phyloP scores from a whole-genome alignment of 2,888 invertebrate genomes.

The Eutolmus rufibarbis region DNA sequence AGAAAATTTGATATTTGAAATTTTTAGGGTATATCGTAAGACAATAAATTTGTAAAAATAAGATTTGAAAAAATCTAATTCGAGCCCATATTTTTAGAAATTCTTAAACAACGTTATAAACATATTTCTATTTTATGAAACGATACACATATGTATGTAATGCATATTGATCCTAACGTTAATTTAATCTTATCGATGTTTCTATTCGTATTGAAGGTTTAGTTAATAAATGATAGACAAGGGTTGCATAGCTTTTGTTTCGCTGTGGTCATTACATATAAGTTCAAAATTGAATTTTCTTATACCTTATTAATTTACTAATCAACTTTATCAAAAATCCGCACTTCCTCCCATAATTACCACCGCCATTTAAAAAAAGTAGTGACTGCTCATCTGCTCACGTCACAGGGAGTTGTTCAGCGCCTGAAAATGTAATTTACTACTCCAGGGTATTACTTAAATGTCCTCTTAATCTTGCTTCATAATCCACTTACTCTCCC shows the following conservation, averaged over 20 bases:
- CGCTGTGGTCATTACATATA: not conserved
- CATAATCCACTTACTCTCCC: not conserved
- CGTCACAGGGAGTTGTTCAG: not conserved
- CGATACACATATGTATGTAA: too few species aligned
- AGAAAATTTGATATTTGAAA: too few species aligned
- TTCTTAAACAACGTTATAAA: too few species aligned
- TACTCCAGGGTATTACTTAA: not conserved
- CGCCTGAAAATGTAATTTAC: not conserved
- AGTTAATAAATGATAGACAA: not conserved
- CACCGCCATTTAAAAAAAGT: not conserved
- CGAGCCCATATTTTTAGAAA: too few species aligned
- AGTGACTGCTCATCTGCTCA: not conserved
- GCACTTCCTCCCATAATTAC: not conserved
- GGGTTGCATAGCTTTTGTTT: not conserved
- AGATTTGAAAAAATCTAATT: too few species aligned
- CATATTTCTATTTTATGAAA: too few species aligned
- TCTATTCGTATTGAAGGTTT: too few species aligned
- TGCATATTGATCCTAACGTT: too few species aligned
- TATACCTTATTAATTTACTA: not conserved
- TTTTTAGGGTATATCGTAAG: too few species aligned
- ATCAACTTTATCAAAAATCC: not conserved
- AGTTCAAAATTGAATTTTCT: not conserved
- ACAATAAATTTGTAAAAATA: too few species aligned
- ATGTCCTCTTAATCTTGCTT: not conserved
- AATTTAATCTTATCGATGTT: too few species aligned